Base-by-base conservation (phyloP, 1,140 invertebrate species). In the Penaeus vannamei region DNA sequence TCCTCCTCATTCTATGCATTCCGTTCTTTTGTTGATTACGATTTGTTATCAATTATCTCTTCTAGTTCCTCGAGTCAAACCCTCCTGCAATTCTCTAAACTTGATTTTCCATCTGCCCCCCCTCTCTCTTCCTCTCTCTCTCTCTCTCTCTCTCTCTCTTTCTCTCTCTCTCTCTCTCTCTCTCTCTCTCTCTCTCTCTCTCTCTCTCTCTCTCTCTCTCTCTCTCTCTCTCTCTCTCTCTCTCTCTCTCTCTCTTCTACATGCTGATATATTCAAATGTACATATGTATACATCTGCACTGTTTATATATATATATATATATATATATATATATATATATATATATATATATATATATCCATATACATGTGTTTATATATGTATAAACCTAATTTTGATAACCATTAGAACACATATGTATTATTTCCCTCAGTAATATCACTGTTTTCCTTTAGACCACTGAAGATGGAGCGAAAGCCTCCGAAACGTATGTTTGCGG, bases 161-260 rank as follows among this genome's bases (percentile, higher is more conserved):
- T 76, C 62, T n/a, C 10, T n/a, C 42, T 62, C 64, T 76, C n/a
- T 32, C 62, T 22, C 36, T 36, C n/a, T 66, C 14, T 22, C 83
- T 8, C 10, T 20, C 53, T 36, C 12, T 17, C 42, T 17, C 26
- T 81, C 42, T 81, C 79, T 81, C 26, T 42, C 26, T 64, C 62
- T 64, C 62, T 64, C 62, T 64, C 62, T 64, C 62, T 64, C 62
- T 64, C 62, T 64, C 62, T 64, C 62, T 64, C 62, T 64, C 62
- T 64, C 62, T 64, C 62, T 64, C 62, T 64, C 62, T 64, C 62
- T 64, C 62, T 64, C 62, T 64, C 62, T 64, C 62, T 64, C 62
- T 64, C n/a, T n/a, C 2, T 19, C n/a, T 64, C 20, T n/a, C 20
- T n/a, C 62, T 64, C 62, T 64, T 64, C n/a, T 69, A 66, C 14